Evolutionary conservation across 2,888 invertebrate species (phyloP).

Genomic region (Diadegma fenestrale): DNA sequence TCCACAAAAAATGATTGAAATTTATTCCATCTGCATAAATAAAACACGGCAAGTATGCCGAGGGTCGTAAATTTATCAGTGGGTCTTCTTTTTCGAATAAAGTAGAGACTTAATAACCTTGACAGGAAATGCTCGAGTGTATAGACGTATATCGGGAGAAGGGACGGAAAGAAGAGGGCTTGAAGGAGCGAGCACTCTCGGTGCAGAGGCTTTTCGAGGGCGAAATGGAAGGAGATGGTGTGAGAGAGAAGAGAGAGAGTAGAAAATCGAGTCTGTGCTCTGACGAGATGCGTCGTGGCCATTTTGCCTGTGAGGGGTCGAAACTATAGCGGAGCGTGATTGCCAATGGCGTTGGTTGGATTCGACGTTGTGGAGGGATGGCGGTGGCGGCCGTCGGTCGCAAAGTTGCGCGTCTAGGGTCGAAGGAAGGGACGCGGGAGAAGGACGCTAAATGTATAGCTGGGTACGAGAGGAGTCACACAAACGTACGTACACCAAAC

Average conservation of each 20-base stretch:
- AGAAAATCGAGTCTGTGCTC: slow-evolving; percentile 27
- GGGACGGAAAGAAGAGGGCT: slow-evolving; percentile 13
- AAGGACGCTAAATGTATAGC: slow-evolving; percentile 59
- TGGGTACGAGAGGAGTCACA: slow-evolving; percentile 57
- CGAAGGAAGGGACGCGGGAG: slow-evolving; percentile 58
- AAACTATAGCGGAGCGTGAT: slow-evolving; percentile 75
- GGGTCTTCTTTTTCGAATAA: slow-evolving; percentile 9
- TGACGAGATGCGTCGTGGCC: slow-evolving; percentile 74
- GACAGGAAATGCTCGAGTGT: neutral
- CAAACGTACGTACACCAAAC: slow-evolving; percentile 58
- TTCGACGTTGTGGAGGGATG: slow-evolving; percentile 74
- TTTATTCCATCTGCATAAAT: neutral
- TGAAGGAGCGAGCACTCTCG: slow-evolving; percentile 16
- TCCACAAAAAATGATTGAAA: neutral
- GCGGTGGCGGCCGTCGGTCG: slow-evolving; percentile 73
- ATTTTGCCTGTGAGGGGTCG: slow-evolving; percentile 76
- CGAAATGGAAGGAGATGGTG: neutral
- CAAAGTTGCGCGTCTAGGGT: slow-evolving; percentile 64
- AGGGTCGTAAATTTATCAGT: neutral
- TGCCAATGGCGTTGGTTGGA: slow-evolving; percentile 71
- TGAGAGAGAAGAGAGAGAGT: slow-evolving; percentile 39
- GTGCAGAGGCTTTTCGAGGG: too few relatives aligned
- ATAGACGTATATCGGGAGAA: neutral
- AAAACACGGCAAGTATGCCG: neutral
- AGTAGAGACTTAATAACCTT: slow-evolving; percentile 38